These are phyloP conservation scores for Pseudolaguvia tuberculata DNA, from an alignment of 2,113 vertebrate genomes.

Conservation along the genomic window DNA sequence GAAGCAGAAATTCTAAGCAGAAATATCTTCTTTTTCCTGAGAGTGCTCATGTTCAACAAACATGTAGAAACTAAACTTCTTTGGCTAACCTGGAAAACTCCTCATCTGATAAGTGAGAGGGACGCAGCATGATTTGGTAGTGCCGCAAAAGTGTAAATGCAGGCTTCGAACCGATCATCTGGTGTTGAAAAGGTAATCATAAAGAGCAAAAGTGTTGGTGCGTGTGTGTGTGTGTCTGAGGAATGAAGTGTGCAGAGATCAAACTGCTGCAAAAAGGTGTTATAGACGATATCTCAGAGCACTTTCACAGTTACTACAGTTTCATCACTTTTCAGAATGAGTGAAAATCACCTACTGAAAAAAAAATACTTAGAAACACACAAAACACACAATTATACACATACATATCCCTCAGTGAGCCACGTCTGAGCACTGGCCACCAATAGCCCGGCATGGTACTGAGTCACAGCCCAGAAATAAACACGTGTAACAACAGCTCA, in stretches of 20 bases:
- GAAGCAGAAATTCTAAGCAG: background rate
- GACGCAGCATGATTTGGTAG: slow-evolving; percentile 12
- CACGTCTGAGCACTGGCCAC: background rate
- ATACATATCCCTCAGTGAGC: slow-evolving; percentile 3
- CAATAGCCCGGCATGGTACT: slow-evolving; percentile 7
- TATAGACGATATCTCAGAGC: slow-evolving; percentile 9
- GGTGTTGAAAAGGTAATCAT: slow-evolving; percentile 3
- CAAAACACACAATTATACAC: background rate
- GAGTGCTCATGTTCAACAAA: background rate
- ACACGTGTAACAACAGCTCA: background rate
- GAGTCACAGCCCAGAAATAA: slow-evolving; percentile 22
- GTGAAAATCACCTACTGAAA: slow-evolving; percentile 35
- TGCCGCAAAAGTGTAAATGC: slow-evolving; percentile 24
- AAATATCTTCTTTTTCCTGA: too few relatives aligned
- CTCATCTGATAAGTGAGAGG: background rate
- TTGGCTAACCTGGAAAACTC: background rate
- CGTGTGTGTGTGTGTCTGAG: background rate
- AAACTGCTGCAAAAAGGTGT: slow-evolving; percentile 18
- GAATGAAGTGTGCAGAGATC: background rate
- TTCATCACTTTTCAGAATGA: slow-evolving; percentile 33
- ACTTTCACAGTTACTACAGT: slow-evolving; percentile 32
- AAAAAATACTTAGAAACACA: slow-evolving; percentile 13
- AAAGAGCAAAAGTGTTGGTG: background rate
- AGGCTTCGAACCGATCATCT: slow-evolving; percentile 29
- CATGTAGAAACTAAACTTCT: background rate